Base-by-base conservation (phyloP, 2,797 vertebrate species). In the Rallus crepitans region DNA sequence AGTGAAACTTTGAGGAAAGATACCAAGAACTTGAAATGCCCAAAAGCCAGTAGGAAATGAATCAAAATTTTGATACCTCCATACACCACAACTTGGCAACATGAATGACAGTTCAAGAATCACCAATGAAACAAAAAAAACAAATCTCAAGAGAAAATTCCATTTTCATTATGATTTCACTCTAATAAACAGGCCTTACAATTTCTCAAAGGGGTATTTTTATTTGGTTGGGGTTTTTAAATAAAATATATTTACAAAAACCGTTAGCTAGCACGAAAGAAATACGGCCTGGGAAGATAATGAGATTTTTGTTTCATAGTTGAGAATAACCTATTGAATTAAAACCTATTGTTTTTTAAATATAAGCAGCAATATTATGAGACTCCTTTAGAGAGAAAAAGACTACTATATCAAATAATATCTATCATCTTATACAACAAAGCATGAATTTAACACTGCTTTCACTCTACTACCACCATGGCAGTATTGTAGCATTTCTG, bases 401-500 rank as follows among this genome's bases (percentile, higher is more conserved):
- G 59, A 53, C 47, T 80, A 33, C 33, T n/a, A 1, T 40, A 68
- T 65, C 37, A 84, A 83, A 70, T 56, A 85, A 20, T 55, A 82
- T 11, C 52, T 75, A 80, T 0, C 3, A 25, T 80, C 24, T 60
- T 50, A 60, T 1, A 80, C 15, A 89, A 81, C 28, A 78, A 86
- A 89, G 76, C 55, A 72, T 17, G 8, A 63, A 72, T 78, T 86
- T 48, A 91, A 89, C 37, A 82, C n/a, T 35, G 64, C 50, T 81
- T 91, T 86, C 69, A 90, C 7, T 63, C 40, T 59, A 72, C 42
- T 71, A 81, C 40, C 69, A 75, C 21, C 76, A 86, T 2, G 24
- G 72, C 84, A 89, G 45, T 13, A 13, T 28, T 73, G 71, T 13
- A 89, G 78, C 63, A 85, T 60, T 94, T 92, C 81, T 92, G 86